A percentile compares a stretch with the other conserved stretches of the same genome.
Evolutionary conservation across 2,113 vertebrate species (phyloP).

Genomic region (Bubo blakistoni): DNA sequence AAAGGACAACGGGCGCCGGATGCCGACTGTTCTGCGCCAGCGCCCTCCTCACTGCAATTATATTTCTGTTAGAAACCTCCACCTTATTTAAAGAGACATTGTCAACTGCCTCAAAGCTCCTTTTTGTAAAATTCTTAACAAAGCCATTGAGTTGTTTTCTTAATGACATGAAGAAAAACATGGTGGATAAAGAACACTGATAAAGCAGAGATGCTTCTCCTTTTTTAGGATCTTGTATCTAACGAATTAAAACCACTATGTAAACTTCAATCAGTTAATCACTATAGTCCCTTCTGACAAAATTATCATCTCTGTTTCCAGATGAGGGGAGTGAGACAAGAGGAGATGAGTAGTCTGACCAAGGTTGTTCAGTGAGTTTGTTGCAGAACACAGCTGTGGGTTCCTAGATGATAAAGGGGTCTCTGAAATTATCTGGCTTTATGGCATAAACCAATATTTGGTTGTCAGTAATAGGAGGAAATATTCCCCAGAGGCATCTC

Average conservation of each 20-base stretch:
- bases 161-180: not conserved
- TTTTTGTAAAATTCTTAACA: not conserved
- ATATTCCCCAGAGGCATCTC: not conserved
- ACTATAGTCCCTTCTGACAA: not conserved
- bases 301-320: not conserved
- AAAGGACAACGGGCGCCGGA: constrained; percentile 7
- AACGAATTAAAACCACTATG: not conserved
- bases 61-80: not conserved
- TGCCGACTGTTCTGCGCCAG: constrained; percentile 29
- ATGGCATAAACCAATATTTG: not conserved
- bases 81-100: constrained; percentile 57
- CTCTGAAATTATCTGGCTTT: not conserved
- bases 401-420: not conserved
- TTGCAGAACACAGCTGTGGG: not conserved
- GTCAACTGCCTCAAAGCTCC: constrained; percentile 10
- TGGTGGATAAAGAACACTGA: not conserved
- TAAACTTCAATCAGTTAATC: not conserved
- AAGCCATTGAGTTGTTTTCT: not conserved
- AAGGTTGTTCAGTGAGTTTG: not conserved
- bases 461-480: not conserved
- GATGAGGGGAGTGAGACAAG: not conserved
- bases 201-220: not conserved
- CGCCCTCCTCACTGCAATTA: constrained; percentile 41
- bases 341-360: not conserved
- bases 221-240: not conserved